Evolutionary conservation across 2,797 vertebrate genomes (phyloP).

Genomic region (Poeciliopsis turneri): DNA sequence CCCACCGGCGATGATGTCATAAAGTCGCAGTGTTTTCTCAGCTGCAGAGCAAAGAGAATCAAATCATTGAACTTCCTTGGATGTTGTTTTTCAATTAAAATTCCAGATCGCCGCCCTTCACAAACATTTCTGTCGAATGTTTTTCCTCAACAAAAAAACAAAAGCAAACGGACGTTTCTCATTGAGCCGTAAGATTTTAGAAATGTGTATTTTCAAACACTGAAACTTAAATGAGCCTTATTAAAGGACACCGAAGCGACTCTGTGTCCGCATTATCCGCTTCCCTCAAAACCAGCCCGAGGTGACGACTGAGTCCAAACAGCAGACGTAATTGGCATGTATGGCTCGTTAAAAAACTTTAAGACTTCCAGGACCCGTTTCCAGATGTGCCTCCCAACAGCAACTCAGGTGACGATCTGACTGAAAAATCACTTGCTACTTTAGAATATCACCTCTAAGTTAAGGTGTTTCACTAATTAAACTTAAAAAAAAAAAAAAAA

Average conservation of each 20-base stretch:
- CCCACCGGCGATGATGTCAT: slow-evolving; percentile 57
- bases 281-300: slow-evolving; percentile 22
- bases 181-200: neutral
- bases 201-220: neutral
- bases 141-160: neutral
- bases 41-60: slow-evolving; percentile 17
- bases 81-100: slow-evolving; percentile 14
- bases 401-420: neutral
- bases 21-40: slow-evolving; percentile 45
- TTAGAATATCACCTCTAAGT: neutral
- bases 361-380: slow-evolving; percentile 6
- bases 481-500: neutral
- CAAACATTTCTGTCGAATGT: neutral
- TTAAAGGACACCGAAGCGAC: slow-evolving; percentile 2
- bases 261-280: too few species aligned
- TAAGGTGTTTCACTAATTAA: neutral
- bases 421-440: neutral
- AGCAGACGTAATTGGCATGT: slow-evolving; percentile 32
- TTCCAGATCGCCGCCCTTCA: neutral
- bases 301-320: slow-evolving; percentile 21
- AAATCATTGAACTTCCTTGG: neutral
- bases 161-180: neutral
- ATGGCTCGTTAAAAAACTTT: slow-evolving; percentile 18
- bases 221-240: slow-evolving; percentile 11
- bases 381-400: slow-evolving; percentile 16